Conservation (phyloP, 2,113 vertebrate species). For the Peromyscus californicus region DNA sequence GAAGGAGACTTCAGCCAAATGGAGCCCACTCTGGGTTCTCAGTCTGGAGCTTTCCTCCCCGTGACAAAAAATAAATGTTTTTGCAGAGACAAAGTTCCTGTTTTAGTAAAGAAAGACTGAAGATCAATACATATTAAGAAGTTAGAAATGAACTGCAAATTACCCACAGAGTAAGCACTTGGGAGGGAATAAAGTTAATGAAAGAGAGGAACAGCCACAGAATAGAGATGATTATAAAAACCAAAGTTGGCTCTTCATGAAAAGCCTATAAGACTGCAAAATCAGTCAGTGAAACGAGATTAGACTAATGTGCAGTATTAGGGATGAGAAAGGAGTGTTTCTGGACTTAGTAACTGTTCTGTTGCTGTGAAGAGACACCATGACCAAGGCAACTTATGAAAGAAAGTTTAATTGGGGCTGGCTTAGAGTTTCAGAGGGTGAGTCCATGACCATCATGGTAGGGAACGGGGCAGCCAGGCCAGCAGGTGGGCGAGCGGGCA, state of each 20-base stretch:
- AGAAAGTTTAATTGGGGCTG: background rate
- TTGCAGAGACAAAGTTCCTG: background rate
- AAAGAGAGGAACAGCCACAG: background rate
- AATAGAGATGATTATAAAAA: background rate
- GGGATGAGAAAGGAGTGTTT: background rate
- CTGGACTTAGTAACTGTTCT: background rate
- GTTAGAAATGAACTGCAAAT: background rate
- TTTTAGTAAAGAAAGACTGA: background rate
- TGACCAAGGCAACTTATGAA: too few species aligned
- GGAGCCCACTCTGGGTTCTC: background rate
- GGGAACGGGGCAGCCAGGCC: background rate
- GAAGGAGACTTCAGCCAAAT: background rate
- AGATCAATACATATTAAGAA: slow-evolving; percentile 1
- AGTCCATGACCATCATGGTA: background rate
- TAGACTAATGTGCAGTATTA: background rate
- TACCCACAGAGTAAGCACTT: background rate
- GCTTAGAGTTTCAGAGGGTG: background rate
- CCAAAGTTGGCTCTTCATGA: background rate
- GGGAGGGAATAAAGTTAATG: background rate
- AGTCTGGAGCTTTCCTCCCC: background rate
- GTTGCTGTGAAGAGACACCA: background rate
- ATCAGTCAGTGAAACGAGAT: background rate
- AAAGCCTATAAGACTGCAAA: background rate
- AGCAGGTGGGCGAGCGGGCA: background rate
- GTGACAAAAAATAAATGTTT: background rate